These are phyloP conservation scores for Anarhynchus alexandrinus DNA, from an alignment of 2,113 vertebrate species.

Conservation along the genomic window DNA sequence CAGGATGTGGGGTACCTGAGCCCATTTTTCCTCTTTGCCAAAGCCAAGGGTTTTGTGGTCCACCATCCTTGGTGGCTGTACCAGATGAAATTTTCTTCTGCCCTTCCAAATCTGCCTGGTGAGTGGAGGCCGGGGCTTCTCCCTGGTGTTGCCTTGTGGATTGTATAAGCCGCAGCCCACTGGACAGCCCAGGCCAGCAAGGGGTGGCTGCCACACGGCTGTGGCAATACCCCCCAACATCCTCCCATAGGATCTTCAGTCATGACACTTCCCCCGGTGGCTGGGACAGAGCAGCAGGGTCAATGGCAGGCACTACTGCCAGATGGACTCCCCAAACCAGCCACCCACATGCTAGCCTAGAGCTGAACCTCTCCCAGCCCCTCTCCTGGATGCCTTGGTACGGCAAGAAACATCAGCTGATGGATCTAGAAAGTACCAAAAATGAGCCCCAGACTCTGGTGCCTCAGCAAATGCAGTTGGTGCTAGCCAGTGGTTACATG, in stretches of 20 bases:
- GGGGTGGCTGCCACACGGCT: neutral
- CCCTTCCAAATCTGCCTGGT: neutral
- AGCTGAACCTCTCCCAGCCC: neutral
- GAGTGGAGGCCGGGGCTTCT: neutral
- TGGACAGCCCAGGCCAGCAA: neutral
- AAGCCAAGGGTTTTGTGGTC: neutral
- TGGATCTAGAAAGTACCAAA: neutral
- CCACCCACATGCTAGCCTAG: rapidly evolving
- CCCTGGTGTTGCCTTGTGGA: rapidly evolving
- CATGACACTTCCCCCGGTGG: neutral
- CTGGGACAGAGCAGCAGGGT: neutral
- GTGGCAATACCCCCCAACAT: neutral
- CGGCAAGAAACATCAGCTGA: neutral
- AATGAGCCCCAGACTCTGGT: rapidly evolving
- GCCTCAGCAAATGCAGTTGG: neutral
- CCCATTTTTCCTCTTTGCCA: neutral
- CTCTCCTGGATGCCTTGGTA: neutral
- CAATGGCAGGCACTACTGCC: neutral
- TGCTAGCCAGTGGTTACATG: neutral
- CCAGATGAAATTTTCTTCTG: neutral
- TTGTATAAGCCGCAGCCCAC: neutral
- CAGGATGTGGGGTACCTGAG: neutral
- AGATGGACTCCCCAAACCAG: neutral
- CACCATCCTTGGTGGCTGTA: neutral
- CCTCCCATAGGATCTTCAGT: neutral